These are phyloP conservation scores for Drosophila orosa DNA, from an alignment of 1,140 invertebrate species.

Conservation along the genomic window DNA sequence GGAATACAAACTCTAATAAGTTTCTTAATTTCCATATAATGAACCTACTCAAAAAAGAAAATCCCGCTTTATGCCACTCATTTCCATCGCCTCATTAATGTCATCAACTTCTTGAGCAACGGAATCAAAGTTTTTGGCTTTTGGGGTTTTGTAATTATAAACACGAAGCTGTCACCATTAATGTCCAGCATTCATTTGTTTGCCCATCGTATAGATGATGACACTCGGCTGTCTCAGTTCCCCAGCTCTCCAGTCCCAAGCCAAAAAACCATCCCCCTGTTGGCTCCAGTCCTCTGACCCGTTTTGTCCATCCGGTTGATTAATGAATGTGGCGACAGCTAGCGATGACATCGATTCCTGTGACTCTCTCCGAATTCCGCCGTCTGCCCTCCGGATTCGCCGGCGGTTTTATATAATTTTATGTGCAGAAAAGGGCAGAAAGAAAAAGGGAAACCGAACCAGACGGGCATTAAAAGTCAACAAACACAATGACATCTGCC, in stretches of 20 bases:
- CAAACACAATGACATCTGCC: slow-evolving; percentile 54
- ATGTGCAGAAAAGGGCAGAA: slow-evolving; percentile 25
- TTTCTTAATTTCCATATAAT: not conserved
- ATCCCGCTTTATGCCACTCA: not conserved
- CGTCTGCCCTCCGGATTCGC: not conserved
- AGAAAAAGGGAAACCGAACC: slow-evolving; percentile 31
- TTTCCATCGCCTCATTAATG: slow-evolving; percentile 48
- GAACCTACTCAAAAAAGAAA: not conserved
- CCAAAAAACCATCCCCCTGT: not conserved
- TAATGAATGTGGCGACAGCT: slow-evolving; percentile 57
- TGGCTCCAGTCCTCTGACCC: not conserved
- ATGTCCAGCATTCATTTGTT: slow-evolving; percentile 56
- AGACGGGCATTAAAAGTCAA: slow-evolving; percentile 57
- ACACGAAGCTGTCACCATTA: slow-evolving; percentile 60
- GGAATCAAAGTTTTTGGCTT: slow-evolving; percentile 58
- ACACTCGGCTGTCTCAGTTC: slow-evolving; percentile 21
- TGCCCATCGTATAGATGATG: slow-evolving; percentile 46
- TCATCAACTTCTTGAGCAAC: slow-evolving; percentile 34
- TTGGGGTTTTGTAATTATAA: slow-evolving; percentile 62
- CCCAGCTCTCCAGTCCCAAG: not conserved
- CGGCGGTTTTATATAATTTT: slow-evolving; percentile 53
- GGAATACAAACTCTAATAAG: too few relatives aligned
- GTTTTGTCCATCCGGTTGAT: slow-evolving; percentile 35
- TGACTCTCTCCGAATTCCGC: slow-evolving; percentile 8
- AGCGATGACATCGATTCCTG: slow-evolving; percentile 57